Conservation (phyloP, 1,140 invertebrate species). For the Sinella curviseta region DNA sequence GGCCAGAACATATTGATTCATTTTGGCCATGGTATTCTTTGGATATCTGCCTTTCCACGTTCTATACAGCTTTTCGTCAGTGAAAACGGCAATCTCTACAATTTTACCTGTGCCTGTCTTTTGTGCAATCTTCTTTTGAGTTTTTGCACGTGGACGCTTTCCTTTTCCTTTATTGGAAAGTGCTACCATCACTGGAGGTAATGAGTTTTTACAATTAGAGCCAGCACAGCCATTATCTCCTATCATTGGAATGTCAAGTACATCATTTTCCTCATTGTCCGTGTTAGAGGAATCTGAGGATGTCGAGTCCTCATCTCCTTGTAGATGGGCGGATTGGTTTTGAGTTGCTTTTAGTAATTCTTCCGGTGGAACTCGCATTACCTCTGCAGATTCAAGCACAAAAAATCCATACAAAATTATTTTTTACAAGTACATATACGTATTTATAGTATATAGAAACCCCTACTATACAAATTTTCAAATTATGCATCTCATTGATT, state of each 20-base stretch:
- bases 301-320: too few species aligned
- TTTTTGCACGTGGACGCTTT: background rate
- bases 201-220: background rate
- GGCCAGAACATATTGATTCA: background rate
- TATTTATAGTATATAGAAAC: too few species aligned
- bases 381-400: background rate
- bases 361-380: background rate
- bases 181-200: background rate
- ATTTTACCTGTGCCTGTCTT: background rate
- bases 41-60: constrained; percentile 11
- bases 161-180: background rate
- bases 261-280: background rate
- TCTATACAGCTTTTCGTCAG: constrained; percentile 11
- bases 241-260: background rate
- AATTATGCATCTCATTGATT: background rate
- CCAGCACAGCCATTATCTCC: background rate
- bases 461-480: background rate
- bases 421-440: too few species aligned
- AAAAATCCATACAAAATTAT: too few species aligned
- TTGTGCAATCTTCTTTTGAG: background rate
- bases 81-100: constrained; percentile 32
- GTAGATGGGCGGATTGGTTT: too few species aligned
- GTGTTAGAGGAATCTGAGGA: too few species aligned
- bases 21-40: background rate
- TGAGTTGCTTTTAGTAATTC: background rate